These are phyloP conservation scores for Tetrax tetrax DNA, from an alignment of 2,113 vertebrate genomes.

Conservation along the genomic window DNA sequence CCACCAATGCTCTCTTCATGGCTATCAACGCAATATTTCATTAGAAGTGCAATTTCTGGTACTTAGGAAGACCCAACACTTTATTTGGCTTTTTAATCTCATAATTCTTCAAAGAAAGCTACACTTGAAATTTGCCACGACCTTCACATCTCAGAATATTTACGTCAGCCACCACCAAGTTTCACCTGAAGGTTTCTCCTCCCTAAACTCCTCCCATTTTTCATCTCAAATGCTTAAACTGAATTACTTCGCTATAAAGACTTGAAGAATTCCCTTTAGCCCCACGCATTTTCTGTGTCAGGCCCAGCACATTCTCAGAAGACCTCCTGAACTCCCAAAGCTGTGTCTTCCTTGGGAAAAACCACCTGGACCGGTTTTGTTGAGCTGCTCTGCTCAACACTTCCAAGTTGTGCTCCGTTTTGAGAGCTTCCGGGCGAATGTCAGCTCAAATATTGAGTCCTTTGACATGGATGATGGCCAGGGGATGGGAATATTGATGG, in stretches of 20 bases:
- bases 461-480: fast-evolving
- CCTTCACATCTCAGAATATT: background rate
- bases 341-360: background rate
- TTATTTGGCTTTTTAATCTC: background rate
- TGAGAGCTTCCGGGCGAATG: background rate
- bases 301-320: background rate
- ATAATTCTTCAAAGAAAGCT: background rate
- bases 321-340: background rate
- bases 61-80: background rate
- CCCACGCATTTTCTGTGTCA: fast-evolving
- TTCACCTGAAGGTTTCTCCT: fast-evolving
- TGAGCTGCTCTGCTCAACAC: background rate
- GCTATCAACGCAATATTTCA: no score
- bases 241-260: fast-evolving
- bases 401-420: fast-evolving
- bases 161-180: fast-evolving
- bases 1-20: fast-evolving
- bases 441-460: background rate
- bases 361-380: background rate
- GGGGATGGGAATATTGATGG: background rate
- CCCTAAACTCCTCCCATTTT: background rate
- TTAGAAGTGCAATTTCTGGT: background rate
- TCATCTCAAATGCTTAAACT: background rate
- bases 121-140: background rate
- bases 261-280: background rate